phyloP scores from a whole-genome alignment of 2,113 vertebrate species.

The Bothrops jararaca region DNA sequence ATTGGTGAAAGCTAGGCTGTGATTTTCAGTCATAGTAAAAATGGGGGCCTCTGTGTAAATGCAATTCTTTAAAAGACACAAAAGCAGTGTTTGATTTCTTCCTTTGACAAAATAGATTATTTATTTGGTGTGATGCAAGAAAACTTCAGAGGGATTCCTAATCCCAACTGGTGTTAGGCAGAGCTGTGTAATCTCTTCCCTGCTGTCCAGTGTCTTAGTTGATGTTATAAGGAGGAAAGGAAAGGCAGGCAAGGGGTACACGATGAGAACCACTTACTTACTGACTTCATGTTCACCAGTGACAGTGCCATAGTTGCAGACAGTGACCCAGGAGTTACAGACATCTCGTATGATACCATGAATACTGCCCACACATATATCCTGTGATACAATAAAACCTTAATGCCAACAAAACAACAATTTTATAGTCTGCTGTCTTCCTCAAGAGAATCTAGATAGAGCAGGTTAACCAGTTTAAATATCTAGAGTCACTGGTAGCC shows the following conservation, averaged over 20 bases:
- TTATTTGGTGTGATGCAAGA: neutral
- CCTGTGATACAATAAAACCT: neutral
- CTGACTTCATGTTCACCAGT: neutral
- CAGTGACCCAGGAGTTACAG: neutral
- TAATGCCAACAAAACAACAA: neutral
- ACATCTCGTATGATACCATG: neutral
- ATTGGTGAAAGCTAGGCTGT: neutral
- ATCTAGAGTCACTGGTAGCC: neutral
- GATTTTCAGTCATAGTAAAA: neutral
- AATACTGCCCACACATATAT: neutral
- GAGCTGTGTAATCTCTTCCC: neutral
- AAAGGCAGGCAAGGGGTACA: neutral
- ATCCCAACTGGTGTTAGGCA: neutral
- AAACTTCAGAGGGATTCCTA: neutral
- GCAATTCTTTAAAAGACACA: neutral
- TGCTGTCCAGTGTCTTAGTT: neutral
- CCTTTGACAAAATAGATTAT: neutral
- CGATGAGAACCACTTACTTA: neutral
- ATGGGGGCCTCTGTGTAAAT: neutral
- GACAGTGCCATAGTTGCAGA: neutral
- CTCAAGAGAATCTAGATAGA: neutral
- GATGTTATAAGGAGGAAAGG: neutral
- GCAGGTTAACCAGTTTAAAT: neutral
- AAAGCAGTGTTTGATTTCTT: neutral
- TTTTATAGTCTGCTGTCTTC: neutral